These are phyloP conservation scores for Leucoraja ocellata DNA, from an alignment of 2,797 vertebrate genomes.

Conservation along the genomic window DNA sequence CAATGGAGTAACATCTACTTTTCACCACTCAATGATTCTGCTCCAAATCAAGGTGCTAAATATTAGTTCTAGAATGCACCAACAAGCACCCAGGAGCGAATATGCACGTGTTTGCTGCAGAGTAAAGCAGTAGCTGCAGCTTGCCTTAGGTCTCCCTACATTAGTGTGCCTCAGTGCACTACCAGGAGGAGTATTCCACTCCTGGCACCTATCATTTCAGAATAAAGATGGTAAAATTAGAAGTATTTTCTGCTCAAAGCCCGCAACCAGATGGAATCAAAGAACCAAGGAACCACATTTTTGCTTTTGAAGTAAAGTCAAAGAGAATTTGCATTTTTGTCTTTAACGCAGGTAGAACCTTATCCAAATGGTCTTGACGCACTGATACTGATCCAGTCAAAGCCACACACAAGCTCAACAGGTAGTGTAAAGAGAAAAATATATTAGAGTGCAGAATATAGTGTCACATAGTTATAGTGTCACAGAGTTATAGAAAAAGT, in stretches of 20 bases:
- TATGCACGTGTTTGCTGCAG: not conserved
- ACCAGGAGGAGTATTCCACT: not conserved
- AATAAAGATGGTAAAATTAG: not conserved
- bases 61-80: not conserved
- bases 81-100: not conserved
- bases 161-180: not conserved
- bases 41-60: not conserved
- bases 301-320: too few relatives aligned
- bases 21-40: not conserved
- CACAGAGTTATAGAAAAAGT: too few relatives aligned
- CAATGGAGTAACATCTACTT: not conserved
- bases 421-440: too few relatives aligned
- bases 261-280: not conserved
- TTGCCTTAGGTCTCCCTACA: not conserved
- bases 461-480: too few relatives aligned
- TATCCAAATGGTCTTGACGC: not conserved
- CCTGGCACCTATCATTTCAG: not conserved
- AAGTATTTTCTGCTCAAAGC: not conserved
- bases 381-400: too few relatives aligned
- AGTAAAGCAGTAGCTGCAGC: not conserved
- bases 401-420: too few relatives aligned
- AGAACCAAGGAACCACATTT: not conserved
- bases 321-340: not conserved
- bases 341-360: not conserved
- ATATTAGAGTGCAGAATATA: too few relatives aligned